Conservation (phyloP, 2,113 vertebrate genomes). For the Pluvianellus socialis region DNA sequence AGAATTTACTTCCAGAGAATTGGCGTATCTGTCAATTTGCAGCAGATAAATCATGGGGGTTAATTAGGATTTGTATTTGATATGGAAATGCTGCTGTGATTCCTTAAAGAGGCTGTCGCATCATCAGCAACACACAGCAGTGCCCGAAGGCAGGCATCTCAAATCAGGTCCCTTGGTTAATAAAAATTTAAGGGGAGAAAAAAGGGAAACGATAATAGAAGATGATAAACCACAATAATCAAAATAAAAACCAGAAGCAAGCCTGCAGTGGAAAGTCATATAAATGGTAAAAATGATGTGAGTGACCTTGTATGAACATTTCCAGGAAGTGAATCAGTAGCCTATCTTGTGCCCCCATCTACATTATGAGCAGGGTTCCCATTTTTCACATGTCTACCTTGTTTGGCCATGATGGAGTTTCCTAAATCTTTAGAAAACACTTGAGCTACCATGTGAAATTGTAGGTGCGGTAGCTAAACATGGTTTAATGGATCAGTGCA, state of each 20-base stretch:
- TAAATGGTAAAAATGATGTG: neutral
- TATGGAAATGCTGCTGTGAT: conserved; percentile 25
- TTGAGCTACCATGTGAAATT: neutral
- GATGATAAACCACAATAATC: neutral
- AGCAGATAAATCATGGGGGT: neutral
- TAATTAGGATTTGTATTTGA: conserved; percentile 46
- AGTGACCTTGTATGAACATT: neutral
- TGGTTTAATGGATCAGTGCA: neutral
- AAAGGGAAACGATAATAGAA: conserved; percentile 6
- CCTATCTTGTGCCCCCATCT: neutral
- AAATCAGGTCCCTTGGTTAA: conserved; percentile 11
- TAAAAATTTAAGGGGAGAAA: conserved; percentile 9
- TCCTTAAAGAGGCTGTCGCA: neutral
- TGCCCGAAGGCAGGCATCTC: conserved; percentile 33
- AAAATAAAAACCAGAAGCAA: neutral
- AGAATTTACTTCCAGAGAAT: neutral
- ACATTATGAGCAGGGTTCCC: neutral
- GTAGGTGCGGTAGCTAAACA: neutral
- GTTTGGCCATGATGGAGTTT: neutral
- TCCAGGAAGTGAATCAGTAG: neutral
- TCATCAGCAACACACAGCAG: neutral
- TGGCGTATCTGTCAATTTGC: conserved; percentile 15
- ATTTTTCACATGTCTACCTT: neutral
- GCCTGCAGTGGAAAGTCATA: neutral
- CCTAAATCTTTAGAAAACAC: neutral